Conservation (phyloP, 2,888 invertebrate genomes). For the Drosophila gaucha region DNA sequence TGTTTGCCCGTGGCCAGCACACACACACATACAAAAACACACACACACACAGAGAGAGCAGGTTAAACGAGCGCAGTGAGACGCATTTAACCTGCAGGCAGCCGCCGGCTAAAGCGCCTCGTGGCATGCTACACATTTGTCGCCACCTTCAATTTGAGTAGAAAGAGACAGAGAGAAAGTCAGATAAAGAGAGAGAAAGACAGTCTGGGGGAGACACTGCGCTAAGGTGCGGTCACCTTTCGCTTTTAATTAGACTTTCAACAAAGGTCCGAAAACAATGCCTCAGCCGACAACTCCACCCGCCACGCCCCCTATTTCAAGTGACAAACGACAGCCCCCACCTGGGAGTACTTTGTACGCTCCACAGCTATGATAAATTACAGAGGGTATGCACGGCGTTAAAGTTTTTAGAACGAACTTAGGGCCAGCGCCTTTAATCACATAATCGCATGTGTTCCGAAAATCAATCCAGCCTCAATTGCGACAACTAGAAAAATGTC, state of each 20-base stretch:
- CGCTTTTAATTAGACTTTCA: constrained; percentile 63
- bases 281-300: not conserved
- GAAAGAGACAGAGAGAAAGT: not conserved
- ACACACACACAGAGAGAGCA: constrained; percentile 21
- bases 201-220: not conserved
- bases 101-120: constrained; percentile 46
- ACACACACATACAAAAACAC: constrained; percentile 12
- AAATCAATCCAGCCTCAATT: constrained; percentile 24
- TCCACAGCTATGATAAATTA: constrained; percentile 52
- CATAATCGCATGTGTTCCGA: constrained; percentile 38
- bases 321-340: constrained; percentile 13
- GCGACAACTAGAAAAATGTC: not conserved
- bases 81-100: constrained; percentile 58
- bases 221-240: constrained; percentile 59
- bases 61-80: constrained; percentile 72
- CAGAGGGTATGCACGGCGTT: not conserved
- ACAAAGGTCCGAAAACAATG: constrained; percentile 40
- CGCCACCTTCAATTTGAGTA: constrained; percentile 47
- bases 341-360: constrained; percentile 39
- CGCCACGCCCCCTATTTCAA: not conserved
- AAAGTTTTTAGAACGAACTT: constrained; percentile 5
- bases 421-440: constrained; percentile 22
- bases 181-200: not conserved
- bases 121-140: constrained; percentile 64
- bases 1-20: constrained; percentile 68